phyloP scores from a whole-genome alignment of 2,797 vertebrate species.

The Lepilemur septentrionalis region DNA sequence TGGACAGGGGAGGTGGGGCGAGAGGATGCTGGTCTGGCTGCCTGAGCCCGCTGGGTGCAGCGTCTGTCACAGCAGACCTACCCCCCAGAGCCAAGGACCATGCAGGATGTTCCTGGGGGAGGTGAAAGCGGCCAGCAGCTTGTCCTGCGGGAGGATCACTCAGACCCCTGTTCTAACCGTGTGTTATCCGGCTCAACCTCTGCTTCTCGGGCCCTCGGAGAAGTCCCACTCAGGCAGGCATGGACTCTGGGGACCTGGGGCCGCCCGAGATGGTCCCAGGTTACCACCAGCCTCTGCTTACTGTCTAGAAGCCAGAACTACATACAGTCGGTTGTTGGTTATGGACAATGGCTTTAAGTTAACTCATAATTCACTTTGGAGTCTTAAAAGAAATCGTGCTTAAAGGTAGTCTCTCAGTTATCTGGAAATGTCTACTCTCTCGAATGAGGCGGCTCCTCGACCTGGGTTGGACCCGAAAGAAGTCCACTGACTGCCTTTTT shows the following conservation, averaged over 20 bases:
- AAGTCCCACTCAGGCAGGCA: neutral
- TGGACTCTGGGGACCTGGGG: neutral
- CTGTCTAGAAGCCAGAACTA: neutral
- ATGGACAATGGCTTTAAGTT: neutral
- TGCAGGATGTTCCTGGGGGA: neutral
- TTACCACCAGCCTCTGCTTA: neutral
- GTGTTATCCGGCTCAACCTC: neutral
- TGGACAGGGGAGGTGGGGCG: neutral
- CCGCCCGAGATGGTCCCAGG: too few relatives aligned
- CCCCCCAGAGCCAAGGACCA: neutral
- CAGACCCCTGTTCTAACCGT: neutral
- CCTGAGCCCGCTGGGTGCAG: accelerated
- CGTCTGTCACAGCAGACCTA: neutral
- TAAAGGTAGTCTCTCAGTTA: neutral
- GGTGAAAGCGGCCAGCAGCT: neutral
- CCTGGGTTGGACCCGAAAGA: neutral
- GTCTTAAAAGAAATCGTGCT: neutral
- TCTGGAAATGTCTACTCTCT: accelerated
- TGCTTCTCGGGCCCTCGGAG: neutral
- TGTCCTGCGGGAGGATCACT: neutral
- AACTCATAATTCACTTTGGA: neutral
- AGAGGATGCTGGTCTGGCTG: neutral
- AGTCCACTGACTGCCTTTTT: too few relatives aligned
- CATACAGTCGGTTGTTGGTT: neutral
- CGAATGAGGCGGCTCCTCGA: neutral